A percentile compares a stretch with the other conserved stretches of the same genome.
Evolutionary conservation across 2,888 invertebrate species (phyloP).

Genomic region (Phyllotreta cruciferae): DNA sequence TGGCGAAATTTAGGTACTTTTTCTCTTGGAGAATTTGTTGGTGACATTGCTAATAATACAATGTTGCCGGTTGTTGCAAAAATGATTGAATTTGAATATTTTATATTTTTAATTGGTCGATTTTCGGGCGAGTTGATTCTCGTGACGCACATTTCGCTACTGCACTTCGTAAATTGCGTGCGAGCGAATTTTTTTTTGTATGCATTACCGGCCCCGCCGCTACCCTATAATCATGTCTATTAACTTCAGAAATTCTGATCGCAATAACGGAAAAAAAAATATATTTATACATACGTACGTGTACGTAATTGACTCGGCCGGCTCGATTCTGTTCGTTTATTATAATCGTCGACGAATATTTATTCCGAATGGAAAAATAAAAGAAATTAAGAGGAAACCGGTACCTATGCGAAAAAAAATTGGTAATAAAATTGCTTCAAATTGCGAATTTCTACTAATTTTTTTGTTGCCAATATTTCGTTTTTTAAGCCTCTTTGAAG

Average conservation of each 20-base stretch:
- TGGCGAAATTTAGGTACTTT: too few relatives aligned
- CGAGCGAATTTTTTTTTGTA: slow-evolving; percentile 41
- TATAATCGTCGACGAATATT: slow-evolving; percentile 4
- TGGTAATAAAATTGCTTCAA: too few relatives aligned
- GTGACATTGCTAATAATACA: too few relatives aligned
- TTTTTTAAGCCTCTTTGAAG: too few relatives aligned
- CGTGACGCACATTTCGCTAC: slow-evolving; percentile 46
- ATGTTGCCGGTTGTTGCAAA: too few relatives aligned
- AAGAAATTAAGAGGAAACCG: not conserved
- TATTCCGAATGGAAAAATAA: slow-evolving; percentile 4
- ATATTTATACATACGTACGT: slow-evolving; percentile 30
- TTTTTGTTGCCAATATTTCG: too few relatives aligned
- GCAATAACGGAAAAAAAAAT: slow-evolving; percentile 41
- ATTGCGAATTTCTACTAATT: too few relatives aligned
- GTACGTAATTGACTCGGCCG: slow-evolving; percentile 29
- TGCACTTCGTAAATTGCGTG: slow-evolving; percentile 51
- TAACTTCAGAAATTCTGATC: slow-evolving; percentile 43
- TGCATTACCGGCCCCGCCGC: slow-evolving; percentile 44
- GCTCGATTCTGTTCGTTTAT: not conserved
- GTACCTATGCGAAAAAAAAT: slow-evolving; percentile 6
- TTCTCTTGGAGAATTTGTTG: too few relatives aligned
- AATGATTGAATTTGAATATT: too few relatives aligned
- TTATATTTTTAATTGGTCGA: not conserved
- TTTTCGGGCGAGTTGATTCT: slow-evolving; percentile 6
- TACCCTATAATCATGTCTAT: slow-evolving; percentile 48